phyloP scores from a whole-genome alignment of 2,113 vertebrate species.

The Phyllopteryx taeniolatus region DNA sequence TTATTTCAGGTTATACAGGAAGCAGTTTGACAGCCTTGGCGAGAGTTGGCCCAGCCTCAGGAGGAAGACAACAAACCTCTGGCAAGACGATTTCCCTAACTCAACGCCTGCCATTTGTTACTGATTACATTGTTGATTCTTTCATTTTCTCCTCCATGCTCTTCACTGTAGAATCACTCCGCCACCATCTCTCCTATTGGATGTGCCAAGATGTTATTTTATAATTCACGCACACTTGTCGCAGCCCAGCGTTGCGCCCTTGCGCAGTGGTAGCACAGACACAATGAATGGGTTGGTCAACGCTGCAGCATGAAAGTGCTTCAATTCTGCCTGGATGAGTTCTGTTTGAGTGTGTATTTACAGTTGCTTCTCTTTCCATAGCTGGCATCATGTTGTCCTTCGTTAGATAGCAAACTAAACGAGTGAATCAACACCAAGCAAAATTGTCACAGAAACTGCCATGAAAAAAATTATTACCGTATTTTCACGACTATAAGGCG shows the following conservation, averaged over 20 bases:
- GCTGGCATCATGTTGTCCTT: neutral
- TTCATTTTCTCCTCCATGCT: neutral
- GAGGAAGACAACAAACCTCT: neutral
- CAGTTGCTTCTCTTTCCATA: neutral
- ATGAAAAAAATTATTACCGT: no score
- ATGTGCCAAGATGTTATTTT: neutral
- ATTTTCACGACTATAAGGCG: no score
- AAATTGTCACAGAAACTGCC: no score
- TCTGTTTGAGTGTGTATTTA: neutral
- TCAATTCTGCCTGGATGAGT: neutral
- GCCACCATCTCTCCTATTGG: neutral
- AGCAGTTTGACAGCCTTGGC: neutral
- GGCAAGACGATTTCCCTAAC: neutral
- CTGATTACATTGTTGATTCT: neutral
- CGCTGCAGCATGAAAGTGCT: neutral
- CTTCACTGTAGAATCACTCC: neutral
- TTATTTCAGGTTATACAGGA: neutral
- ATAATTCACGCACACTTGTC: neutral
- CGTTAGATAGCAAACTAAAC: neutral
- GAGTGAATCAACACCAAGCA: slow-evolving; percentile 5
- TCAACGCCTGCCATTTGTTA: neutral
- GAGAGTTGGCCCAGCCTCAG: neutral
- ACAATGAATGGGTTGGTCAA: neutral
- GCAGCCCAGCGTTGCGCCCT: neutral
- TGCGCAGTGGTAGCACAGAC: neutral